Percentiles rank a stretch among this genome's conserved stretches.
phyloP scores from a whole-genome alignment of 2,888 invertebrate genomes.

The Erannis defoliaria region DNA sequence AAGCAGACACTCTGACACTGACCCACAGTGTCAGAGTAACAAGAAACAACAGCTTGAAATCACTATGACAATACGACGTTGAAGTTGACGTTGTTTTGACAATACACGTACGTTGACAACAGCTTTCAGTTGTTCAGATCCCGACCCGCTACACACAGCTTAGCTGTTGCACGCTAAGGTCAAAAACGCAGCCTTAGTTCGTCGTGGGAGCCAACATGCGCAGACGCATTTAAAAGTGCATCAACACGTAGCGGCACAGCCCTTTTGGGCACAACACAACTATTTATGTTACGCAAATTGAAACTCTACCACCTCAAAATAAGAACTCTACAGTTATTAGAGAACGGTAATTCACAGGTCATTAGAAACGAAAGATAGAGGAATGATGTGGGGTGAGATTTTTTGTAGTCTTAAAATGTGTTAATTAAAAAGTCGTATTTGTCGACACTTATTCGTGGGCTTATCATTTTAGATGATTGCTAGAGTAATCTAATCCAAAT shows the following conservation, averaged over 20 bases:
- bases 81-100: too few relatives aligned
- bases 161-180: not conserved
- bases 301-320: not conserved
- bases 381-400: constrained; percentile 39
- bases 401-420: constrained; percentile 48
- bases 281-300: constrained; percentile 5
- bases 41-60: too few relatives aligned
- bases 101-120: too few relatives aligned
- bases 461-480: constrained; percentile 19
- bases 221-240: constrained; percentile 71
- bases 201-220: constrained; percentile 63
- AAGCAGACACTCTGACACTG: too few relatives aligned
- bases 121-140: too few relatives aligned
- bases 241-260: constrained; percentile 50
- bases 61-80: too few relatives aligned
- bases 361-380: constrained; percentile 59
- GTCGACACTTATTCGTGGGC: constrained; percentile 8
- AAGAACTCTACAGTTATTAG: constrained; percentile 5
- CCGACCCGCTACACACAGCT: not conserved
- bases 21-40: too few relatives aligned
- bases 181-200: constrained; percentile 31
- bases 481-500: constrained; percentile 21
- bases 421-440: constrained; percentile 37
- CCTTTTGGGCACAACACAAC: constrained; percentile 17
- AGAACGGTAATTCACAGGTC: constrained; percentile 51